A percentile compares a stretch with the other conserved stretches of the same genome.
Evolutionary conservation across 2,113 vertebrate genomes (phyloP).

Genomic region (Platichthys flesus): DNA sequence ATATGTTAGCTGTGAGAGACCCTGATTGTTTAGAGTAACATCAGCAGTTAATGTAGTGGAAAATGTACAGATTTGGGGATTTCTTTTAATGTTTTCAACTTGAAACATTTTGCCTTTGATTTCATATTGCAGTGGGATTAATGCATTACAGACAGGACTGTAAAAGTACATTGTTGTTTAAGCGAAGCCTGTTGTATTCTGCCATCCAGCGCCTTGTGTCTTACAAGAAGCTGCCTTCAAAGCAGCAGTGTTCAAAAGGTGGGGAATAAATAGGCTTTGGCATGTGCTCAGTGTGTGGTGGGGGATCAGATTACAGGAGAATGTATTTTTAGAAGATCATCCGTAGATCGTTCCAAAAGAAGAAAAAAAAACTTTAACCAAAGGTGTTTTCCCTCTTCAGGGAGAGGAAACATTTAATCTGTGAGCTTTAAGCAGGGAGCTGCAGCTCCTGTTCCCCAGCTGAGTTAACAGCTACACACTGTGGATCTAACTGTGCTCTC

Average conservation of each 20-base stretch:
- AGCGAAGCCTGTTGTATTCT: background rate
- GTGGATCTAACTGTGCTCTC: background rate
- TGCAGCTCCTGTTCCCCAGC: conserved; percentile 2
- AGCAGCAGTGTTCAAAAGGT: conserved; percentile 28
- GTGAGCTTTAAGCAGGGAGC: background rate
- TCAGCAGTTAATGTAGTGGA: too few species aligned
- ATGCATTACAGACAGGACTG: background rate
- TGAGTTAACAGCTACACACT: conserved; percentile 3
- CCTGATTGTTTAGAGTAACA: too few species aligned
- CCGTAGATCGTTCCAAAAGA: conserved; percentile 11
- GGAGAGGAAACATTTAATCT: background rate
- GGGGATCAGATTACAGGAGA: conserved; percentile 63
- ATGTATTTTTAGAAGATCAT: conserved; percentile 66
- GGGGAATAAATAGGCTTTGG: conserved; percentile 71
- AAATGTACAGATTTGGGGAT: background rate
- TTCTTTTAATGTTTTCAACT: too few species aligned
- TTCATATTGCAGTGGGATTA: background rate
- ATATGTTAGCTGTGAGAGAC: background rate
- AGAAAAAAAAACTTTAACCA: conserved; percentile 13
- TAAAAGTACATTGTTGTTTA: background rate
- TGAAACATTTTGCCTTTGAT: too few species aligned
- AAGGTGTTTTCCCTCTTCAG: background rate
- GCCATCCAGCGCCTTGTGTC: background rate
- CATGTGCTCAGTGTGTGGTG: conserved; percentile 16
- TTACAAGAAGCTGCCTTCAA: conserved; percentile 17